These are phyloP conservation scores for Microtus montanus DNA, from an alignment of 2,113 vertebrate genomes.

Conservation along the genomic window DNA sequence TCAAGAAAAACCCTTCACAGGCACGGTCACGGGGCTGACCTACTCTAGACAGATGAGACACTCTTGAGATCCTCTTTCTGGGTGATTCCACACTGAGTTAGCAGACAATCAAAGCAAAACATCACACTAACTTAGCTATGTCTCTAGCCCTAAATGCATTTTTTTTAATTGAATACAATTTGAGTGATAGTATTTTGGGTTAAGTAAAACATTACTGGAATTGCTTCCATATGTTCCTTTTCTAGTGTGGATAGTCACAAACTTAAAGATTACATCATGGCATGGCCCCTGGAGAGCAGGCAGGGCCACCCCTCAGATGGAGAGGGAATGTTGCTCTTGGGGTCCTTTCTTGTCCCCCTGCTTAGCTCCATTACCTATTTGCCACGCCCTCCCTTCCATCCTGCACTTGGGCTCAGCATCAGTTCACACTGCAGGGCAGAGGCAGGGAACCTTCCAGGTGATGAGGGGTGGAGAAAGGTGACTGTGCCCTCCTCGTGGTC, in stretches of 20 bases:
- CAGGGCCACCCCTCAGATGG: background rate
- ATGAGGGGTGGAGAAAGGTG: no score
- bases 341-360: background rate
- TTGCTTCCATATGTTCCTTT: background rate
- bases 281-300: background rate
- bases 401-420: background rate
- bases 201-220: conserved; percentile 9
- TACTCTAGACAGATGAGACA: background rate
- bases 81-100: background rate
- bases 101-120: background rate
- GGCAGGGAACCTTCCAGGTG: background rate
- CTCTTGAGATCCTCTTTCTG: background rate
- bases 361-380: no score
- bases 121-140: background rate
- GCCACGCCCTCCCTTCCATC: background rate
- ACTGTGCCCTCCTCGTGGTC: background rate
- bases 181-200: background rate
- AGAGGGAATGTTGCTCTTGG: background rate
- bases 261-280: background rate
- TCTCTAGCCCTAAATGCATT: no score
- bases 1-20: background rate
- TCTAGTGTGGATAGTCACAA: background rate
- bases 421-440: fast-evolving
- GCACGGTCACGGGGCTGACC: background rate
- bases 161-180: background rate